phyloP scores from a whole-genome alignment of 2,113 vertebrate species.

The Equus przewalskii region DNA sequence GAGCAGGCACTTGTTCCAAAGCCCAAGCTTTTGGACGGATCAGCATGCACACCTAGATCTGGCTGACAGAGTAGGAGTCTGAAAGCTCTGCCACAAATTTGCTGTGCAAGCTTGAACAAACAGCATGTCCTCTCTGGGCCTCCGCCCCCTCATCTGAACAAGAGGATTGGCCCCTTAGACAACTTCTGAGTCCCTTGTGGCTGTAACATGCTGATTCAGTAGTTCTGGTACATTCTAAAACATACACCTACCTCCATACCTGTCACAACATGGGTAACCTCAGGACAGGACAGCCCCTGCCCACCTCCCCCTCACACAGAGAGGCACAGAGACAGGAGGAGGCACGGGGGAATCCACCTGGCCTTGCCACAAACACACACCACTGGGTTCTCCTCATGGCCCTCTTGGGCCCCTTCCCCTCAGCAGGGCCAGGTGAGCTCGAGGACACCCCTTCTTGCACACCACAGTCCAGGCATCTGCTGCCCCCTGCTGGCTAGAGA shows the following conservation, averaged over 20 bases:
- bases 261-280: neutral
- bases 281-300: too few species aligned
- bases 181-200: neutral
- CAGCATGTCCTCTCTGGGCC: neutral
- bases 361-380: neutral
- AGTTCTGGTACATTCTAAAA: slow-evolving; percentile 15
- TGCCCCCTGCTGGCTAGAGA: slow-evolving; percentile 75
- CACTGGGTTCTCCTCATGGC: too few species aligned
- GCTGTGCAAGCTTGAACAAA: neutral
- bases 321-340: neutral
- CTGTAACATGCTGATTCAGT: neutral
- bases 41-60: accelerated
- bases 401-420: neutral
- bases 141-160: neutral
- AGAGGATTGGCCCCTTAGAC: neutral
- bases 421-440: neutral
- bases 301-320: neutral
- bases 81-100: neutral
- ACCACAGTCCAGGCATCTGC: slow-evolving; percentile 64
- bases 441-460: neutral
- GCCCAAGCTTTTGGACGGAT: accelerated
- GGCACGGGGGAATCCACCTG: neutral
- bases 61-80: neutral
- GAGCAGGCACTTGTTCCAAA: neutral
- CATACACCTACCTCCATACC: neutral